Percentiles rank a stretch among this genome's conserved stretches.
phyloP scores from a whole-genome alignment of 2,797 vertebrate genomes.

The Gastrophryne carolinensis region DNA sequence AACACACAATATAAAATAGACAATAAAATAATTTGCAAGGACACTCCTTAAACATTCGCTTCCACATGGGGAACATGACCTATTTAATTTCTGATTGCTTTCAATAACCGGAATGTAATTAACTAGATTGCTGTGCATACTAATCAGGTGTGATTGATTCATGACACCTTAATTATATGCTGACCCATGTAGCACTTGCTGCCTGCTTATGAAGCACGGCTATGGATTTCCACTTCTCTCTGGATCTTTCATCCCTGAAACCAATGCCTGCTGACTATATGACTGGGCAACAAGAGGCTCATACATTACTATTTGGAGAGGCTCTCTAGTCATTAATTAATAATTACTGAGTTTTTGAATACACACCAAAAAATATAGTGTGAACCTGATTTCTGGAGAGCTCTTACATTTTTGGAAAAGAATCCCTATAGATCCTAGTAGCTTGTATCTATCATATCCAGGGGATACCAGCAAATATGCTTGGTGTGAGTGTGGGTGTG shows the following conservation, averaged over 20 bases:
- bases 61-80: neutral
- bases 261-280: neutral
- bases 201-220: neutral
- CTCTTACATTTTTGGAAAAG: no score
- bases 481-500: no score
- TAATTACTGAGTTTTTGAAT: no score
- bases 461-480: no score
- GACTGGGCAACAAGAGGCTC: no score
- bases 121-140: neutral
- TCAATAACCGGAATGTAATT: conserved; percentile 24
- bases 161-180: conserved; percentile 2
- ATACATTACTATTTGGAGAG: no score
- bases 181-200: neutral
- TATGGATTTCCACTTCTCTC: neutral
- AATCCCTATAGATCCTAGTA: no score
- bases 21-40: neutral
- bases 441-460: no score
- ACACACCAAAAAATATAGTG: no score
- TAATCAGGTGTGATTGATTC: conserved; percentile 20
- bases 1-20: neutral
- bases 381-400: no score
- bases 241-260: neutral
- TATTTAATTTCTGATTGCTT: conserved; percentile 4
- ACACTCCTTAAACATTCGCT: neutral
- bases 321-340: no score